phyloP scores from a whole-genome alignment of 2,113 vertebrate genomes.

The Camarhynchus parvulus region DNA sequence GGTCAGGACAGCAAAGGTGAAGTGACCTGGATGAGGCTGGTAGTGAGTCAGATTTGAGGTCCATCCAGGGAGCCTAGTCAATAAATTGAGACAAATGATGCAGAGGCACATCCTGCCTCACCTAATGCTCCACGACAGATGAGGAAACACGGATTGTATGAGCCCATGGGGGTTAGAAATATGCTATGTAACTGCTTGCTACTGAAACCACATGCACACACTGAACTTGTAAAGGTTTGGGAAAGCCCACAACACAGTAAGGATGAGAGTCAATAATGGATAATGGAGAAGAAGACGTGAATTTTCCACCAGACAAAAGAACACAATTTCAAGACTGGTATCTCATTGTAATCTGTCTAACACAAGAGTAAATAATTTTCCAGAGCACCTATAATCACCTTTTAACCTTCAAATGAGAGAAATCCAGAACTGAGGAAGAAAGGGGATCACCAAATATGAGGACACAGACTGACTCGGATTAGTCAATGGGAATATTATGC shows the following conservation, averaged over 20 bases:
- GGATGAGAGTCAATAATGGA: not conserved
- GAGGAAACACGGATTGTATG: not conserved
- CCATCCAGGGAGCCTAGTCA: not conserved
- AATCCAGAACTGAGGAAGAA: not conserved
- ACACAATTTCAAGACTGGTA: not conserved
- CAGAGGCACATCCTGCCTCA: not conserved
- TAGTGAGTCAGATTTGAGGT: not conserved
- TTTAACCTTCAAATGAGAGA: not conserved
- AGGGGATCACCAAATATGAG: not conserved
- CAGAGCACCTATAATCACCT: not conserved
- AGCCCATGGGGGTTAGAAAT: not conserved
- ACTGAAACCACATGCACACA: not conserved
- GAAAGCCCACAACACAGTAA: not conserved
- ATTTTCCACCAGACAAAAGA: not conserved
- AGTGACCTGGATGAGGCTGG: not conserved
- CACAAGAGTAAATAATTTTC: not conserved
- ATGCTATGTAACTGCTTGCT: not conserved
- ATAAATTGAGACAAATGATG: not conserved
- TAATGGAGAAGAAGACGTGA: not conserved
- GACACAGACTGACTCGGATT: not conserved
- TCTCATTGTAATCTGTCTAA: not conserved
- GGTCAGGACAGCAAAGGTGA: not conserved
- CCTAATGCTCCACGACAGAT: not conserved
- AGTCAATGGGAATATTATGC: not conserved
- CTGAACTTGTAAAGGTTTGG: not conserved